Conservation (phyloP, 2,113 vertebrate genomes). For the Vidua chalybeata region DNA sequence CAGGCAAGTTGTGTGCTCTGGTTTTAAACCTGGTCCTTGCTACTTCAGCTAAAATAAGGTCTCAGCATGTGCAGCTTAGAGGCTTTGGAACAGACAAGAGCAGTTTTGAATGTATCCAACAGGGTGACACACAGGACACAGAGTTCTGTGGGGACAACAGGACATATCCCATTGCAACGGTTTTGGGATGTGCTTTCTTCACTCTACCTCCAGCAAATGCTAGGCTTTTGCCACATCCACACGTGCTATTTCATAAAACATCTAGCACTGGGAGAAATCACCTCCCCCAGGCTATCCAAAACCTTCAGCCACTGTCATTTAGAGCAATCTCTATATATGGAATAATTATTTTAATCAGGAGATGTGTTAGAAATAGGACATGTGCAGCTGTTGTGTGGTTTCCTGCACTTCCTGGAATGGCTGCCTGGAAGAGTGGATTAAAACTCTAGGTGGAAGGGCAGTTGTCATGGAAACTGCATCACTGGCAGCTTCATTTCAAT, state of each 20-base stretch:
- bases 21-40: not conserved
- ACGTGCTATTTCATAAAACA: not conserved
- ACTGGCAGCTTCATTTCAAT: constrained; percentile 5
- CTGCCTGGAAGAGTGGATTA: constrained; percentile 47
- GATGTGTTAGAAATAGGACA: constrained; percentile 45
- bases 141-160: not conserved
- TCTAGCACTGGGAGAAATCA: not conserved
- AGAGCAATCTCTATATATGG: not conserved
- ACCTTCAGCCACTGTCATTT: constrained; percentile 20
- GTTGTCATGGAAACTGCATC: constrained; percentile 53
- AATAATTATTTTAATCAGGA: constrained; percentile 48
- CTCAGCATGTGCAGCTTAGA: not conserved
- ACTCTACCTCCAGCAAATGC: not conserved
- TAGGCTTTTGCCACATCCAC: not conserved
- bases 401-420: constrained; percentile 30
- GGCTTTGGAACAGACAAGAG: not conserved
- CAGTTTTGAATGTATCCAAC: not conserved
- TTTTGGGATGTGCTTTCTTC: not conserved
- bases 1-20: not conserved
- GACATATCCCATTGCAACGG: not conserved
- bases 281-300: not conserved
- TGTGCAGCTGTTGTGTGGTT: constrained; percentile 46
- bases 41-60: not conserved
- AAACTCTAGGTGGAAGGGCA: constrained; percentile 41
- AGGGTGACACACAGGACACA: not conserved